Evolutionary conservation across 2,113 vertebrate genomes (phyloP).

Genomic region (Anser cygnoides): DNA sequence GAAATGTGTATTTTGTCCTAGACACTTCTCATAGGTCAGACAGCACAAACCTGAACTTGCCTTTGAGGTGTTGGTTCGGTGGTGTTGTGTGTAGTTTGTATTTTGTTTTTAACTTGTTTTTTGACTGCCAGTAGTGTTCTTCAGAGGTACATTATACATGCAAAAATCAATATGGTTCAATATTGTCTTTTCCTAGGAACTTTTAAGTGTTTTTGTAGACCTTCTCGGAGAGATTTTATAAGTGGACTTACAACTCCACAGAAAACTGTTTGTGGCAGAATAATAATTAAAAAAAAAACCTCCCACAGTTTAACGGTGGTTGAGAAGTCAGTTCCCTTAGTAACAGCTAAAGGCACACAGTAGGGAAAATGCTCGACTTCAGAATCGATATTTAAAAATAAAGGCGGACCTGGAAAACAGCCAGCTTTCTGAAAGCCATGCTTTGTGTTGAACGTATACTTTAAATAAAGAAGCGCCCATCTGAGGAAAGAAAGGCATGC

Average conservation of each 20-base stretch:
- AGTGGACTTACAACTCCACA: background rate
- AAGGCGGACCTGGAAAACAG: background rate
- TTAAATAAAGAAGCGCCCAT: conserved; percentile 2
- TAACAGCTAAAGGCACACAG: conserved; percentile 68
- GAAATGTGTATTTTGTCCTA: rapidly evolving
- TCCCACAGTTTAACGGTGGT: background rate
- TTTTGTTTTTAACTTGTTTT: no score
- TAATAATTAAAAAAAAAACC: background rate
- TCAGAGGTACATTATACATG: background rate
- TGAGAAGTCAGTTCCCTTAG: conserved; percentile 36
- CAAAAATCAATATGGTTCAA: background rate
- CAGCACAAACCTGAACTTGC: background rate
- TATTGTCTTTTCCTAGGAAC: background rate
- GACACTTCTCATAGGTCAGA: background rate
- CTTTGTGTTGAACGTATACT: background rate
- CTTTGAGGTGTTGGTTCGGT: background rate
- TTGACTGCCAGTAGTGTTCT: background rate
- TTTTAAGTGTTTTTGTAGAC: background rate
- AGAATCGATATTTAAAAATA: conserved; percentile 36
- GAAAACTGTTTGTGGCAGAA: background rate
- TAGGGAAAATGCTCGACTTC: conserved; percentile 6
- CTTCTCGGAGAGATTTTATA: background rate
- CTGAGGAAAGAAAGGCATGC: conserved; percentile 1
- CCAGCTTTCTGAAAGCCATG: background rate
- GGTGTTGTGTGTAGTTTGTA: background rate